Evolutionary conservation across 2,113 vertebrate species (phyloP).

Genomic region (Oncorhynchus clarkii): DNA sequence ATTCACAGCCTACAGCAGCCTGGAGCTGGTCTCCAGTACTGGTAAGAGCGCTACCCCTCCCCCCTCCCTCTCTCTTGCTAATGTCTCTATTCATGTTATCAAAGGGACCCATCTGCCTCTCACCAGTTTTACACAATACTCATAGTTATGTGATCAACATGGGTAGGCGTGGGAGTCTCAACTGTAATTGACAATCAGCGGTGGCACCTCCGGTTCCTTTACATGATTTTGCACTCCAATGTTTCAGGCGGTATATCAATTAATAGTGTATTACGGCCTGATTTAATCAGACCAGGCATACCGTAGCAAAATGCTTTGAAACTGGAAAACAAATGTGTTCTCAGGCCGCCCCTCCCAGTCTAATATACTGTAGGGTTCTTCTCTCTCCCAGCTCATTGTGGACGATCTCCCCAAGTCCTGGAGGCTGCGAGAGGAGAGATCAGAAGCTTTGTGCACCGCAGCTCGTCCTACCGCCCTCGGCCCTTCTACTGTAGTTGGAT

Average conservation of each 20-base stretch:
- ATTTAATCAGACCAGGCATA: too few relatives aligned
- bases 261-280: too few relatives aligned
- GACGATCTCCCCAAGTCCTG: slow-evolving; percentile 56
- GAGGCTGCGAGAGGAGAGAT: slow-evolving; percentile 68
- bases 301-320: too few relatives aligned
- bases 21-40: slow-evolving; percentile 42
- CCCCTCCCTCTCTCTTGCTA: not conserved
- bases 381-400: slow-evolving; percentile 60
- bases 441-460: slow-evolving; percentile 59
- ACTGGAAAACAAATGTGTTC: too few relatives aligned
- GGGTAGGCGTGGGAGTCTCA: not conserved
- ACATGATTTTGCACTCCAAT: not conserved
- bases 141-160: not conserved
- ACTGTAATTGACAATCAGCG: too few relatives aligned
- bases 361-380: not conserved
- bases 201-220: too few relatives aligned
- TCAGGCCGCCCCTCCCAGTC: too few relatives aligned
- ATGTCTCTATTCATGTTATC: not conserved
- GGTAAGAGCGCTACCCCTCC: not conserved
- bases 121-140: not conserved
- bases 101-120: not conserved
- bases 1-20: slow-evolving; percentile 51
- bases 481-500: slow-evolving; percentile 70
- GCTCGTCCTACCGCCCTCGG: slow-evolving; percentile 58
- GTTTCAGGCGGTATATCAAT: not conserved